phyloP scores from a whole-genome alignment of 2,113 vertebrate genomes.

The Coregonus clupeaformis region DNA sequence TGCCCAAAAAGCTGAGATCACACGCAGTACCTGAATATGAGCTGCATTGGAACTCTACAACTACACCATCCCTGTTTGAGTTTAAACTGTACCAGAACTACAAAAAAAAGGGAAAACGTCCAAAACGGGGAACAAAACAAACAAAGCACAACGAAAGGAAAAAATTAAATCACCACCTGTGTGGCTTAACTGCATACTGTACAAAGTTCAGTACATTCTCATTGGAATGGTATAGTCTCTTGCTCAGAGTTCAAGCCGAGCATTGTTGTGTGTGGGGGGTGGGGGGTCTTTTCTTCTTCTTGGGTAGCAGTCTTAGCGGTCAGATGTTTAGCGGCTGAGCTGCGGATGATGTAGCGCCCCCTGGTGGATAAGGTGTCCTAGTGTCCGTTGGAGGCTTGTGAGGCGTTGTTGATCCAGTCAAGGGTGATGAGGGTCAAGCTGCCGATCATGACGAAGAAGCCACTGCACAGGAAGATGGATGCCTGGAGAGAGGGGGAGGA shows the following conservation, averaged over 20 bases:
- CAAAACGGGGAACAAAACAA: conserved; percentile 78
- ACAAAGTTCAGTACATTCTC: conserved; percentile 90
- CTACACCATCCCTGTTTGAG: conserved; percentile 64
- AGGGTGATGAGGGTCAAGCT: conserved; percentile 89
- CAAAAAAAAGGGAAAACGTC: conserved; percentile 75
- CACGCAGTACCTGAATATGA: conserved; percentile 47
- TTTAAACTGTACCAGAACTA: conserved; percentile 74
- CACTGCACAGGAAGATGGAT: conserved; percentile 80
- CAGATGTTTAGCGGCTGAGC: conserved; percentile 10
- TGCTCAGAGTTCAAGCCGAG: conserved; percentile 67
- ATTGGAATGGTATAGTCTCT: conserved; percentile 91
- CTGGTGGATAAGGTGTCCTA: conserved; percentile 38
- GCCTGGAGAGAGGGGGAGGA: conserved; percentile 73
- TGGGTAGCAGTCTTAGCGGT: conserved; percentile 13
- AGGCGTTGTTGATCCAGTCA: conserved; percentile 81
- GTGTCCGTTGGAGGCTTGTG: conserved; percentile 58
- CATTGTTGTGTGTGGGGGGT: conserved; percentile 22
- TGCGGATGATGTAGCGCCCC: background rate
- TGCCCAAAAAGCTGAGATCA: background rate
- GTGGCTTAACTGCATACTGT: conserved; percentile 86
- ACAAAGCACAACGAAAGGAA: conserved; percentile 40
- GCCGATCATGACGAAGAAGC: conserved; percentile 87
- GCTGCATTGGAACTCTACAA: conserved; percentile 39
- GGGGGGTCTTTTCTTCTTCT: conserved; percentile 17
- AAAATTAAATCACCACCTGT: conserved; percentile 73